Evolutionary conservation across 2,888 invertebrate genomes (phyloP).

Genomic region (Margaritifera margaritifera): DNA sequence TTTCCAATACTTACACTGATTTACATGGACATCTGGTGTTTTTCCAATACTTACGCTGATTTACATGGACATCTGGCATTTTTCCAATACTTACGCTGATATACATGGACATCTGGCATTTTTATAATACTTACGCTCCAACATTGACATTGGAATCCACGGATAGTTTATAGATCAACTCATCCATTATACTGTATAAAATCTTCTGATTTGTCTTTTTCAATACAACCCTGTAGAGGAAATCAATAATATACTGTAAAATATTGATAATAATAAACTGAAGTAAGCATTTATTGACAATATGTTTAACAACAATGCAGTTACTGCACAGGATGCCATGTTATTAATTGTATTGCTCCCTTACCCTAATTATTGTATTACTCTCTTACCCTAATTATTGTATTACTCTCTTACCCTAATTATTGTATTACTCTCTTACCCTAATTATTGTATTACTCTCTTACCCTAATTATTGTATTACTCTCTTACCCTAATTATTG

Average conservation of each 20-base stretch:
- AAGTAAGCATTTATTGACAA: too few species aligned
- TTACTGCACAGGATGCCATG: too few species aligned
- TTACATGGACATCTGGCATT: background rate
- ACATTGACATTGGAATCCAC: constrained; percentile 57
- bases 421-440: too few species aligned
- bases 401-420: too few species aligned
- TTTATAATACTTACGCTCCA: constrained; percentile 59
- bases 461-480: too few species aligned
- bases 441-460: too few species aligned
- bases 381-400: too few species aligned
- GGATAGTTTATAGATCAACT: constrained; percentile 70
- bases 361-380: too few species aligned
- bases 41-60: background rate
- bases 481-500: too few species aligned
- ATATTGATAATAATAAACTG: too few species aligned
- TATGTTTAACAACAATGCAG: too few species aligned
- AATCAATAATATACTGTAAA: constrained; percentile 4
- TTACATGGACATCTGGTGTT: background rate
- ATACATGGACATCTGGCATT: background rate
- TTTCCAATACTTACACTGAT: background rate
- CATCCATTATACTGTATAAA: constrained; percentile 66
- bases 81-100: background rate
- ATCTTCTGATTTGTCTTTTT: constrained; percentile 55
- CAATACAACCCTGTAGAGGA: constrained; percentile 57
- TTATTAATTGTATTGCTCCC: too few species aligned